A percentile compares a stretch with the other conserved stretches of the same genome.
phyloP scores from a whole-genome alignment of 2,113 vertebrate genomes.

The Maccullochella peelii region DNA sequence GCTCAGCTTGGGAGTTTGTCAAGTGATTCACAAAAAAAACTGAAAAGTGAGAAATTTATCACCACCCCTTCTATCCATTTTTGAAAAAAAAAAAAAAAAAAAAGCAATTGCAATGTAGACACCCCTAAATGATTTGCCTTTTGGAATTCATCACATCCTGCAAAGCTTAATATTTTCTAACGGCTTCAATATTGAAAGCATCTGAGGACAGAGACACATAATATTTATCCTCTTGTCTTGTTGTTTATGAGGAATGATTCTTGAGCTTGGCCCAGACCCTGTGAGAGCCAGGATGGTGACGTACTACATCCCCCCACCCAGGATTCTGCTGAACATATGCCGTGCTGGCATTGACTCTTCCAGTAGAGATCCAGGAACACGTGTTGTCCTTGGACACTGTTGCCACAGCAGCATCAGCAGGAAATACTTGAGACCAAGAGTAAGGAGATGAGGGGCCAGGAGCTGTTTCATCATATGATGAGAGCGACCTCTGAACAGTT shows the following conservation, averaged over 20 bases:
- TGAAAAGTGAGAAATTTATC: constrained; percentile 19
- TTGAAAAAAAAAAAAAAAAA: background rate
- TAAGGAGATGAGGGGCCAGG: constrained; percentile 58
- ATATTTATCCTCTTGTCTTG: constrained; percentile 56
- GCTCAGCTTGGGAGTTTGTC: constrained; percentile 39
- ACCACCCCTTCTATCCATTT: background rate
- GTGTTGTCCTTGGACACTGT: constrained; percentile 82
- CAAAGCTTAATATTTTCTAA: constrained; percentile 22
- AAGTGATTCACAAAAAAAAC: constrained; percentile 26
- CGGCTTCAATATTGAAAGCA: background rate
- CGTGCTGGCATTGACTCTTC: constrained; percentile 58
- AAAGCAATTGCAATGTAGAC: background rate
- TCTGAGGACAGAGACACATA: constrained; percentile 27
- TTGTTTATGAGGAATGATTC: constrained; percentile 54
- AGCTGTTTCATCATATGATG: constrained; percentile 59
- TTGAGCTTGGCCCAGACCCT: constrained; percentile 40
- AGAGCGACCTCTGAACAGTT: constrained; percentile 33
- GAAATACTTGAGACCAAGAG: constrained; percentile 67
- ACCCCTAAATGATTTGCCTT: constrained; percentile 1
- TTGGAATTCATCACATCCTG: constrained; percentile 31
- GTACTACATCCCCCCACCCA: constrained; percentile 34
- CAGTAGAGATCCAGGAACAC: constrained; percentile 50
- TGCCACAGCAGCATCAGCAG: constrained; percentile 77
- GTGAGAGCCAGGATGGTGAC: constrained; percentile 50
- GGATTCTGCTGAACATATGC: constrained; percentile 66